A percentile compares a stretch with the other conserved stretches of the same genome.
phyloP scores from a whole-genome alignment of 2,888 invertebrate species.

The Eremobia ochroleuca region DNA sequence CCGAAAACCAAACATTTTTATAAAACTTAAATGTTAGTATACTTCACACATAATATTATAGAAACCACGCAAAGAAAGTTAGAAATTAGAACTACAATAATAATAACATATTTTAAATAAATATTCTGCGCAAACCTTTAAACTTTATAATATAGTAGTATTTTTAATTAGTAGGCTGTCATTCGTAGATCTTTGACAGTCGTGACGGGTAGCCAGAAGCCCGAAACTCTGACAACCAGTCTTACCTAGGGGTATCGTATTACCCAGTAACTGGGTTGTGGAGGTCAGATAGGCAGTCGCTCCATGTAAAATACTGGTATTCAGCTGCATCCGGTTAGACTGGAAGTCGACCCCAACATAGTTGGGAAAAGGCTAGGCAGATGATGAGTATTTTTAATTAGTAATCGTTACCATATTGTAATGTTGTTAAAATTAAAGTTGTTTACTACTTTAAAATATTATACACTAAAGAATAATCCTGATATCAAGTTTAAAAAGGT shows the following conservation, averaged over 20 bases:
- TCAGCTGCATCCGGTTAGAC: too few relatives aligned
- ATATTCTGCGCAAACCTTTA: constrained; percentile 17
- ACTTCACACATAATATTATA: constrained; percentile 36
- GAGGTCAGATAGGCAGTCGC: too few relatives aligned
- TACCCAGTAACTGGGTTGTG: too few relatives aligned
- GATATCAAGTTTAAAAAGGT: constrained; percentile 4
- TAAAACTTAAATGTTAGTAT: constrained; percentile 43
- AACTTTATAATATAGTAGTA: background rate
- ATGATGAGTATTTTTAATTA: too few relatives aligned
- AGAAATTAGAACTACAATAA: constrained; percentile 30
- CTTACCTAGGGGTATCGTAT: too few relatives aligned
- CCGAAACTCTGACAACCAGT: too few relatives aligned
- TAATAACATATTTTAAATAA: constrained; percentile 21
- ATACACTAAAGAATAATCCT: constrained; percentile 13
- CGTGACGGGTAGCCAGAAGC: too few relatives aligned
- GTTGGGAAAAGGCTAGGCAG: too few relatives aligned
- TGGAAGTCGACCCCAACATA: too few relatives aligned
- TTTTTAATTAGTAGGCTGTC: too few relatives aligned
- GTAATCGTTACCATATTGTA: background rate
- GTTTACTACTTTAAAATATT: constrained; percentile 21
- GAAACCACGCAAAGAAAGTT: constrained; percentile 19
- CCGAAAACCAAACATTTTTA: background rate
- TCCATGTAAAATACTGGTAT: too few relatives aligned
- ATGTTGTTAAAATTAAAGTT: background rate
- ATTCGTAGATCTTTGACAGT: too few relatives aligned